These are phyloP conservation scores for Setipinna tenuifilis DNA, from an alignment of 2,797 vertebrate species.

Conservation along the genomic window DNA sequence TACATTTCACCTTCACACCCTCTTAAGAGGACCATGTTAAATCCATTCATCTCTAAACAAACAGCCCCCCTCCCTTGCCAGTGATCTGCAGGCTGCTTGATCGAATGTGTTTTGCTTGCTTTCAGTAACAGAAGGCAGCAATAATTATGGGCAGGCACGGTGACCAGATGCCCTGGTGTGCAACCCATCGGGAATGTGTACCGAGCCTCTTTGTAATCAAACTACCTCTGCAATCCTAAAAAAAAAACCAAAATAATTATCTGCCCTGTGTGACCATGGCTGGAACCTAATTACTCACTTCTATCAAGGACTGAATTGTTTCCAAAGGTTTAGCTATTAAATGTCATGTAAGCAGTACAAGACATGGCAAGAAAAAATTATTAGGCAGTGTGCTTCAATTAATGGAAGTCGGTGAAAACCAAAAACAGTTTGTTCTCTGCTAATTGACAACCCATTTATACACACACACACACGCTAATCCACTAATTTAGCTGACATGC, in stretches of 20 bases:
- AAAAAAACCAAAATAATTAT: neutral
- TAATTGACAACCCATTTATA: neutral
- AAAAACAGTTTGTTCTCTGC: neutral
- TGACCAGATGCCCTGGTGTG: neutral
- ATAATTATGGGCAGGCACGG: neutral
- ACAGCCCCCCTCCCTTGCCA: neutral
- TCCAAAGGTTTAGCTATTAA: neutral
- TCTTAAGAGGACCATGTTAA: neutral
- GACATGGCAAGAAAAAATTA: neutral
- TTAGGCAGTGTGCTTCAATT: neutral
- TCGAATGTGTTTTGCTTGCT: neutral
- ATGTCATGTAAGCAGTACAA: neutral
- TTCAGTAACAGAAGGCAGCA: neutral
- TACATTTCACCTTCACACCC: slow-evolving; percentile 9
- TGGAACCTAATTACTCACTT: neutral
- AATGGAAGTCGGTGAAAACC: neutral
- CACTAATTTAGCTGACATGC: neutral
- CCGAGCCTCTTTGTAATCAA: neutral
- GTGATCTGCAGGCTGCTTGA: neutral
- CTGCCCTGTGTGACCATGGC: neutral
- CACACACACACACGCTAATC: neutral
- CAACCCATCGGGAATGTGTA: neutral
- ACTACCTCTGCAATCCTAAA: neutral
- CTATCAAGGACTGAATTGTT: neutral
- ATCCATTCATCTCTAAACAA: neutral